Percentiles rank a stretch among this genome's conserved stretches.
phyloP scores from a whole-genome alignment of 2,113 vertebrate genomes.

The Motacilla alba region DNA sequence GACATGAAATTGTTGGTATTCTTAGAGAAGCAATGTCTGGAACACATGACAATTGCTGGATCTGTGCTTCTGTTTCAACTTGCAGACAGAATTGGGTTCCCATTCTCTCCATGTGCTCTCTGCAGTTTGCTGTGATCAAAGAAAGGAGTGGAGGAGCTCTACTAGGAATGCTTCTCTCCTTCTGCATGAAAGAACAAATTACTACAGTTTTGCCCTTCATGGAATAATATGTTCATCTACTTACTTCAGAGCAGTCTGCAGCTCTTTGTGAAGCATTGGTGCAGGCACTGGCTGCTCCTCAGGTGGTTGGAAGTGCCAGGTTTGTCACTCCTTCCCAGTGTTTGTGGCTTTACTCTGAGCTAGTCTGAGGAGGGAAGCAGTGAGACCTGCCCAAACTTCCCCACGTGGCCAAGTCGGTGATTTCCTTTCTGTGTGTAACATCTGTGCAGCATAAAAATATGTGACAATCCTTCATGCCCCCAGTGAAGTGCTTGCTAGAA shows the following conservation, averaged over 20 bases:
- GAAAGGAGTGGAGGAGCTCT: neutral
- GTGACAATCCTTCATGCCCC: neutral
- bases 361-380: neutral
- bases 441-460: neutral
- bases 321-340: neutral
- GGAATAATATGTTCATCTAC: neutral
- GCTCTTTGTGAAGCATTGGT: neutral
- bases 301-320: accelerated
- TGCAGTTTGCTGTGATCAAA: neutral
- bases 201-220: neutral
- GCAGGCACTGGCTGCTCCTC: neutral
- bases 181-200: neutral
- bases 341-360: neutral
- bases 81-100: neutral
- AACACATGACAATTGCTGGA: neutral
- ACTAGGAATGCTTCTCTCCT: neutral
- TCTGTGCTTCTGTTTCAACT: neutral
- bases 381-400: neutral
- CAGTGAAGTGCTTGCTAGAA: neutral
- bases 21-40: neutral
- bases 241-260: neutral
- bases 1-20: neutral
- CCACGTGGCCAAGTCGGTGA: accelerated
- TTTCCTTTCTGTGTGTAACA: neutral
- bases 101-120: neutral